Base-by-base conservation (phyloP, 2,113 vertebrate genomes). In the Paramisgurnus dabryanus region DNA sequence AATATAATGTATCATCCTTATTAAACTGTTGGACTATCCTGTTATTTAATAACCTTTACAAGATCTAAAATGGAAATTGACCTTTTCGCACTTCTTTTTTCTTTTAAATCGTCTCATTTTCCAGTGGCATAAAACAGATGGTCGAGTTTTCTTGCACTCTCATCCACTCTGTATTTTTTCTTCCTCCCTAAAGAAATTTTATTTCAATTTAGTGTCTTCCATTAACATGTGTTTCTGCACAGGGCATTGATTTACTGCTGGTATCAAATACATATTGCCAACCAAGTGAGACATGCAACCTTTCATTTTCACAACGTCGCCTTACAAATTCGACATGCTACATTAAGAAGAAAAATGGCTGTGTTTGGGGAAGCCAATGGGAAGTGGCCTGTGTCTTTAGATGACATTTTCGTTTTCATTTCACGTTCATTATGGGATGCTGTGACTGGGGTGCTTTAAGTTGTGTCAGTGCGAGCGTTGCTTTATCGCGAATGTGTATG, bases 191-290 rank as follows among this genome's bases (percentile, higher is more conserved):
- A 88, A 86, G 82, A 86, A 85, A 86, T 88, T 84, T 65, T 84
- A 82, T 87, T 91, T 82, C 87, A 89, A 87, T 89, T 90, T 90
- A 87, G 85, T 80, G 72, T 78, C 87, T 90, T 89, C 88, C 90
- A 93, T 93, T 92, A 91, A 89, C 90, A 88, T 87, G 87, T 91
- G 89, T 91, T 90, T 85, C 87, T 85, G 85, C 79, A 85, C 89
- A 49, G 66, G 53, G 8, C 77, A 67, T 88, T 93, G 93, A 94
- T 93, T 93, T 93, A 93, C 92, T 87, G 92, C 87, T 82, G 89
- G 90, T 91, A 94, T 94, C 93, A 93, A 93, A 93, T 92, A 93
- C 92, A 92, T 91, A 94, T 93, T 92, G 90, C 92, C 90, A 91
- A 90, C 88, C 87, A 89, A 94, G 92, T 93, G 93, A 94, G 92